Percentiles rank a stretch among this genome's conserved stretches.
Evolutionary conservation across 2,888 invertebrate species (phyloP).

Genomic region (Tenthredo livida): DNA sequence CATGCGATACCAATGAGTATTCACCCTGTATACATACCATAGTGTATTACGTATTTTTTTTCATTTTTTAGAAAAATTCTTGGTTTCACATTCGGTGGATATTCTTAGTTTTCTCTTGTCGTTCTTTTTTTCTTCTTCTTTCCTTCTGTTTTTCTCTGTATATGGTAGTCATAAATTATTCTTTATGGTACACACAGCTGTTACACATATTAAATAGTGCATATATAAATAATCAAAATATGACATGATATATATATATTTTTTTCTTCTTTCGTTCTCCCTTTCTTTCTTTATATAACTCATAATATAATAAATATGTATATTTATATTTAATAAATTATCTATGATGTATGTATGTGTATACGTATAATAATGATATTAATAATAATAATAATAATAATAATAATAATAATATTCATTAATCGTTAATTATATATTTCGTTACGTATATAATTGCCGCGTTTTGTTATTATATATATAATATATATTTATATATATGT

Average conservation of each 20-base stretch:
- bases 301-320: not conserved
- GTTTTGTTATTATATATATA: conserved; percentile 5
- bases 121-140: not conserved
- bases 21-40: not conserved
- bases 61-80: not conserved
- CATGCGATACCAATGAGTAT: no score
- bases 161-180: not conserved
- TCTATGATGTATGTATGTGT: not conserved
- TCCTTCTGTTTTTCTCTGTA: not conserved
- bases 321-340: not conserved
- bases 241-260: not conserved
- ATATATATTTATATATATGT: not conserved
- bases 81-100: not conserved
- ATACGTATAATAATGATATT: conserved; percentile 62
- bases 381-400: conserved; percentile 67
- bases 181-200: not conserved
- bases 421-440: conserved; percentile 37
- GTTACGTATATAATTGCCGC: conserved; percentile 18
- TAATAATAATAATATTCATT: conserved; percentile 66
- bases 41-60: not conserved
- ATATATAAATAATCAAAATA: not conserved
- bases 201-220: not conserved
- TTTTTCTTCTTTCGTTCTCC: not conserved
- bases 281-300: not conserved
- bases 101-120: not conserved